Base-by-base conservation (phyloP, 2,797 vertebrate species). In the Cryptoprocta ferox region DNA sequence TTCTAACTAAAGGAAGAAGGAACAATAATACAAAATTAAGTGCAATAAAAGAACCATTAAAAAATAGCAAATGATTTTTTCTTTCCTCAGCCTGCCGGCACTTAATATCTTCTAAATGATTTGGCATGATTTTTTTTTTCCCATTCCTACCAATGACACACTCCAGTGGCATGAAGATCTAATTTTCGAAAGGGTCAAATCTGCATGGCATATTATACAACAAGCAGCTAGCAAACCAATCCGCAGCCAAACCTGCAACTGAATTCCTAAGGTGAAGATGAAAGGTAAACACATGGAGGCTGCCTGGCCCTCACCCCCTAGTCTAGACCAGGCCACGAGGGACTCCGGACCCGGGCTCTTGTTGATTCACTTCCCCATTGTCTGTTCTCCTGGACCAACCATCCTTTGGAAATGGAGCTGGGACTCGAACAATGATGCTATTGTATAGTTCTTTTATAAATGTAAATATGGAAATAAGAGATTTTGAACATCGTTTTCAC, bases 151-250 rank as follows among this genome's bases (percentile, higher is more conserved):
- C 97, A 98, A 99, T 98, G 98, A 98, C 99, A 98, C 98, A 98
- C 98, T 98, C 97, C 98, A 98, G 98, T 98, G 99, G 99, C 99
- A 99, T 99, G 99, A 99, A 98, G 99, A 99, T 98, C 99, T 99
- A 98, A 98, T 99, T 98, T 98, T 98, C 91, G 98, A 98, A 98
- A 99, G 99, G 99, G 98, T 98, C 97, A 97, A 99, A 99, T 98
- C 98, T 99, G 99, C 99, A 99, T 99, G 99, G 99, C 99, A 98
- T 99, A 99, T 98, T 98, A 88, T 97, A 98, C 97, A 98, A 71
- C 96, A 98, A 97, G 95, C 98, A 98, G 96, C 98, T 98, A 98
- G 94, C 98, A 98, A 99, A 98, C 98, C 97, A 96, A 97, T 97
- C 98, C 98, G 97, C 98, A 97, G 95, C 98, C 97, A 98, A 98